Evolutionary conservation across 2,888 invertebrate species (phyloP).

Genomic region (Machimus atricapillus): DNA sequence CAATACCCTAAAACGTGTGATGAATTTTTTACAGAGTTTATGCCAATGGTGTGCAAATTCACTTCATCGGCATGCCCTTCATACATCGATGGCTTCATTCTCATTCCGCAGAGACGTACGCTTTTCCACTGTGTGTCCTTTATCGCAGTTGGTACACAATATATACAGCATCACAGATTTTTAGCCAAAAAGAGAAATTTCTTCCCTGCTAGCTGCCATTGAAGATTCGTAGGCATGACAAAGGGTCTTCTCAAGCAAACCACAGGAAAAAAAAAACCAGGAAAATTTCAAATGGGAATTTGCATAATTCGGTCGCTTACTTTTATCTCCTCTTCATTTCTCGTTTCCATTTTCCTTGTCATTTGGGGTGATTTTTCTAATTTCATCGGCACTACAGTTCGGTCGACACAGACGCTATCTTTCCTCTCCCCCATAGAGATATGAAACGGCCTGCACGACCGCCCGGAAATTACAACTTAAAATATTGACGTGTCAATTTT

Average conservation of each 20-base stretch:
- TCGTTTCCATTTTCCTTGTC: conserved; percentile 16
- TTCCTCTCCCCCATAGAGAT: neutral
- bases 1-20: conserved; percentile 35
- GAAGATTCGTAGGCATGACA: neutral
- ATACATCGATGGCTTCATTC: neutral
- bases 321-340: conserved; percentile 7
- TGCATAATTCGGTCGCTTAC: conserved; percentile 30
- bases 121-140: conserved; percentile 20
- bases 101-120: neutral
- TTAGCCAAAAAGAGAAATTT: neutral
- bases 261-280: conserved; percentile 20
- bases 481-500: conserved; percentile 45
- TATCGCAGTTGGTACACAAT: conserved; percentile 23
- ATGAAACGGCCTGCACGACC: neutral
- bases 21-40: conserved; percentile 32
- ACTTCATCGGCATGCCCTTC: neutral
- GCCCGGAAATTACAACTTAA: conserved; percentile 44
- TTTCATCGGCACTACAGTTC: neutral
- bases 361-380: conserved; percentile 32
- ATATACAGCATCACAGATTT: conserved; percentile 25
- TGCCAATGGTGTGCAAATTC: conserved; percentile 39
- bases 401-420: neutral
- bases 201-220: neutral
- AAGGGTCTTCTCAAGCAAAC: conserved; percentile 13
- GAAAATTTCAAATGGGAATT: conserved; percentile 21